Conservation (phyloP, 2,113 vertebrate species). For the Dipodomys stephensi region DNA sequence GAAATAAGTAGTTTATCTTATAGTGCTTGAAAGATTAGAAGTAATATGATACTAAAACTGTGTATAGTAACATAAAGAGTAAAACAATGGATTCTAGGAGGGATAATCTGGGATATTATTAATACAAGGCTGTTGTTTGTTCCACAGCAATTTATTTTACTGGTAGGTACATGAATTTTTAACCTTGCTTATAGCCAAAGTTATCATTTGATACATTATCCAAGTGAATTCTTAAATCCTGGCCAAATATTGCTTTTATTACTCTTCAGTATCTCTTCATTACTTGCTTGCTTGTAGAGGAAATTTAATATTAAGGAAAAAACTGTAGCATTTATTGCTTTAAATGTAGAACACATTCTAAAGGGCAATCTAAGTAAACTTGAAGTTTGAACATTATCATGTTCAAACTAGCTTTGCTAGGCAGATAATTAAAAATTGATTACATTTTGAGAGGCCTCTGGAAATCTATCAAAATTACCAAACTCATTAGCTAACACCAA, state of each 20-base stretch:
- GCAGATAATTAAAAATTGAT: constrained; percentile 56
- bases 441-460: constrained; percentile 34
- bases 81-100: constrained; percentile 41
- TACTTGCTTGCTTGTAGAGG: constrained; percentile 19
- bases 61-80: constrained; percentile 55
- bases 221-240: constrained; percentile 66
- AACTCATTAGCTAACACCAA: not conserved
- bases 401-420: constrained; percentile 18
- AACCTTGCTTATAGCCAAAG: constrained; percentile 49
- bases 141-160: constrained; percentile 58
- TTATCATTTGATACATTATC: constrained; percentile 66
- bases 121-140: constrained; percentile 23
- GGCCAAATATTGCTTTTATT: constrained; percentile 59
- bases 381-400: not conserved
- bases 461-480: constrained; percentile 27
- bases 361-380: not conserved
- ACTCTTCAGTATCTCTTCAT: constrained; percentile 51
- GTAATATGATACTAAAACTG: constrained; percentile 62
- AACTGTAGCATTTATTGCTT: constrained; percentile 51
- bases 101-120: constrained; percentile 35
- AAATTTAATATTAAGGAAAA: constrained; percentile 66
- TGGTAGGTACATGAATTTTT: constrained; percentile 54
- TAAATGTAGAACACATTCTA: constrained; percentile 13
- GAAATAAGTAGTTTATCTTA: constrained; percentile 76
- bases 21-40: constrained; percentile 71